Conservation (phyloP, 2,797 vertebrate species). For the Silurus lanzhouensis region DNA sequence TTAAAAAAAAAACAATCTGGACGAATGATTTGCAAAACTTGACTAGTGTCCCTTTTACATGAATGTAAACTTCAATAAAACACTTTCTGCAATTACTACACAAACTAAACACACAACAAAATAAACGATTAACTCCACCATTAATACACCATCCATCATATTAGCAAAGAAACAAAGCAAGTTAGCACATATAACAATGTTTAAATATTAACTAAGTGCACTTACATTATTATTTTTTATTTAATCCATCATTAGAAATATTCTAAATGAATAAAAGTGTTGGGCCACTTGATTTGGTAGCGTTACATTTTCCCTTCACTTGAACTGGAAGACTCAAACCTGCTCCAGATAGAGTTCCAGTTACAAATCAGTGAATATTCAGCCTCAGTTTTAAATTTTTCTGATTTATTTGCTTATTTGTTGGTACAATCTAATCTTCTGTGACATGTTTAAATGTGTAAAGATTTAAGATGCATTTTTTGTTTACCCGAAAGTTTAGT, state of each 20-base stretch:
- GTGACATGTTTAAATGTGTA: background rate
- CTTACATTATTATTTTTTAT: background rate
- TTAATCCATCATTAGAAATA: background rate
- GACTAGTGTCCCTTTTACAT: background rate
- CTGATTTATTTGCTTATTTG: background rate
- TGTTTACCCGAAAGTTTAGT: background rate
- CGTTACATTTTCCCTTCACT: too few relatives aligned
- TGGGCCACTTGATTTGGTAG: too few relatives aligned
- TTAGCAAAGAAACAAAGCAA: background rate
- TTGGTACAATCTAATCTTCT: background rate
- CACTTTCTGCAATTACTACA: background rate
- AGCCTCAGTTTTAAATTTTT: background rate
- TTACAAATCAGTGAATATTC: background rate
- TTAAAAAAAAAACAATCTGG: background rate
- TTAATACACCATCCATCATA: background rate
- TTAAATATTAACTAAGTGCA: background rate
- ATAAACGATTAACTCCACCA: background rate
- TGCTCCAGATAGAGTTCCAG: too few relatives aligned
- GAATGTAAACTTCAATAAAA: background rate
- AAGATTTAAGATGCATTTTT: background rate
- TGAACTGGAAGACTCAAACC: background rate
- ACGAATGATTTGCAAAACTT: conserved; percentile 1
- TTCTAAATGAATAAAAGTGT: too few relatives aligned
- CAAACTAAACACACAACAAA: background rate
- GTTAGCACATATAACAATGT: background rate